Conservation (phyloP, 2,888 invertebrate species). For the Philonicus albiceps region DNA sequence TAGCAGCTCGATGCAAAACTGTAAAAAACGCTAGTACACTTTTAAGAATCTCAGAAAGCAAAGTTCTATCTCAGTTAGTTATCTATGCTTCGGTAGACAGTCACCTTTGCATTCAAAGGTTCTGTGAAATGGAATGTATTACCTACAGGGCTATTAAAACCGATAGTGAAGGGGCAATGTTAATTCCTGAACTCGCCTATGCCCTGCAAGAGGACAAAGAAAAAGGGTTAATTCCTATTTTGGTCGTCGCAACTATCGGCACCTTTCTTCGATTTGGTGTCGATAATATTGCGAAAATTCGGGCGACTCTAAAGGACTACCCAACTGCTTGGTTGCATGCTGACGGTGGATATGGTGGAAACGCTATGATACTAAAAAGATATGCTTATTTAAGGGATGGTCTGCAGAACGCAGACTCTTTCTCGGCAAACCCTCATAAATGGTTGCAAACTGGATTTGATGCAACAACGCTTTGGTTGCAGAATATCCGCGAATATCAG, state of each 20-base stretch:
- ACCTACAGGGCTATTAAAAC: slow-evolving; percentile 72
- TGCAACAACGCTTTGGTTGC: slow-evolving; percentile 80
- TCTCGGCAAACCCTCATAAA: slow-evolving; percentile 84
- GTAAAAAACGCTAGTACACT: background rate
- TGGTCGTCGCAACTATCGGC: slow-evolving; percentile 77
- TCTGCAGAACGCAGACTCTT: slow-evolving; percentile 75
- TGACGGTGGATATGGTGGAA: slow-evolving; percentile 82
- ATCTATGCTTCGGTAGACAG: slow-evolving; percentile 73
- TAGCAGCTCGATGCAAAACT: slow-evolving; percentile 71
- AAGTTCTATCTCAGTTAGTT: slow-evolving; percentile 58
- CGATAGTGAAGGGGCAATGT: slow-evolving; percentile 69
- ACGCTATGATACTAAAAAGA: slow-evolving; percentile 81
- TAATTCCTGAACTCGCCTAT: slow-evolving; percentile 67
- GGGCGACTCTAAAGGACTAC: slow-evolving; percentile 69
- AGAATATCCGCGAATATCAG: slow-evolving; percentile 73
- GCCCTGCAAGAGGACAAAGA: slow-evolving; percentile 72
- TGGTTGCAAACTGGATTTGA: slow-evolving; percentile 82
- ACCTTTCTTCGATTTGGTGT: slow-evolving; percentile 80
- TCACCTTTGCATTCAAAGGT: slow-evolving; percentile 75
- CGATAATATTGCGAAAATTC: slow-evolving; percentile 76
- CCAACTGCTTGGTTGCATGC: slow-evolving; percentile 78
- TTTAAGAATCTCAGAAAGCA: too few species aligned
- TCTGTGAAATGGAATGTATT: slow-evolving; percentile 73
- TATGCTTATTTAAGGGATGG: slow-evolving; percentile 69
- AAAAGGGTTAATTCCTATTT: slow-evolving; percentile 77